Base-by-base conservation (phyloP, 1,140 invertebrate genomes). In the Magallana gigas region DNA sequence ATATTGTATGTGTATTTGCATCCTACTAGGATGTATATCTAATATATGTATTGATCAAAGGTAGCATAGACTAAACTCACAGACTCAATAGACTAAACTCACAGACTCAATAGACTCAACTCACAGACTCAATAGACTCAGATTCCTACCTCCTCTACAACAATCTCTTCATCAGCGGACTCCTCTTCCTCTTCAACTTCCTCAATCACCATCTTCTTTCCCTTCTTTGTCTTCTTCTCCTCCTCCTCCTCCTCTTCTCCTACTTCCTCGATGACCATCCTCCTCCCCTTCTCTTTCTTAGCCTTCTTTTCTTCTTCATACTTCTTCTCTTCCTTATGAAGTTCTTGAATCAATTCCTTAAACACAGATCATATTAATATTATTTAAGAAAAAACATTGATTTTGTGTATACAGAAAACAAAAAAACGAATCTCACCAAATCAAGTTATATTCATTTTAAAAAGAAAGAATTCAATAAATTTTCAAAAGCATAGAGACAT, bases 221-320 rank as follows among this genome's bases (percentile, higher is more conserved):
- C 57, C 11, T 82, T 83, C 14, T 2, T 83, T 86, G 14, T 80
- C 71, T 23, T 80, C 71, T 14, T 48, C 36, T 48, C 36, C 5
- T 48, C 36, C 1, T 48, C n/a, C 4, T 64, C 60, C 18, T 91
- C 90, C 58, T 83, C 84, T n/a, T 90, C 90, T 9, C 91, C 92
- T 29, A 93, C 91, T 83, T 94, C 94, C 87, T 94, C 93, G 58
- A 94, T 94, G 11, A 93, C 90, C 92, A 94, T 90, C 64, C 93
- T 87, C 62, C 90, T 84, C 56, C 93, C 94, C 83, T 93, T 93
- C 57, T 91, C 90, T 85, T 94, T 94, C 71, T 91, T 86, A 62
- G 90, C 80, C 57, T 88, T 86, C 23, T 91, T 86, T 29, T 92
- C 91, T 58, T 92, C 81, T 56, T 91, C 88, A 48, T 85, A n/a